Evolutionary conservation across 2,888 invertebrate species (phyloP), one percentile per base, ranked within the genome.

Genomic region (Acleris holmiana): DNA sequence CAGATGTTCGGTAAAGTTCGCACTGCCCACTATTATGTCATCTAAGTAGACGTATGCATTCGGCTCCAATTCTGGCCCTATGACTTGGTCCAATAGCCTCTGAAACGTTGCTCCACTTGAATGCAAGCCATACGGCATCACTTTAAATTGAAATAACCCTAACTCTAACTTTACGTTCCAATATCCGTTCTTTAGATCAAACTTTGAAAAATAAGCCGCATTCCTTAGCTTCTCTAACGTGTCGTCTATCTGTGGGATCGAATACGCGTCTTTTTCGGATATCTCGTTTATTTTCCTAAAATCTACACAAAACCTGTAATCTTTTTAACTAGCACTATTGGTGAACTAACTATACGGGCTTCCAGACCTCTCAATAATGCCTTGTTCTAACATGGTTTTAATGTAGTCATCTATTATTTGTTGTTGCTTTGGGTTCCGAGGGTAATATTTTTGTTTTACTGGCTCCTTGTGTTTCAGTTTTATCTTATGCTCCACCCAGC

Each of bases 401-500:
- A 50, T 23, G 15, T 50, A 25, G 4, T 23, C n/a, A n/a, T 50
- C 50, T 15, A 50, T 50, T 4, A 15, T 50, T 23, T 50, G 13
- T 6, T 25, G 50, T n/a, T 25, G 50, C 2, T 50, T 40, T 4
- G 40, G 8, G 13, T 40, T 40, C 3, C 40, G 8, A 13, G 40
- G 40, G 1, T 40, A 40, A 23, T 50, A 50, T n/a, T 25, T 50
- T n/a, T 50, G 50, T 23, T 50, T 50, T 2, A 50, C 23, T 4
- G 50, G 50, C n/a, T 50, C 50, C 13, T 15, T 15, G 25, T 50
- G 50, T n/a, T 49, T 49, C 15, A 49, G 3, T 49, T 49, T 49
- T 2, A 49, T 49, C n/a, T 23, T 49, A n/a, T 49, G 49, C 6
- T 49, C 10, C 1, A 49, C 25, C 50, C 50, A 50, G 5, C 15